phyloP scores from a whole-genome alignment of 2,888 invertebrate genomes.

The Lepidochrysops patricia region DNA sequence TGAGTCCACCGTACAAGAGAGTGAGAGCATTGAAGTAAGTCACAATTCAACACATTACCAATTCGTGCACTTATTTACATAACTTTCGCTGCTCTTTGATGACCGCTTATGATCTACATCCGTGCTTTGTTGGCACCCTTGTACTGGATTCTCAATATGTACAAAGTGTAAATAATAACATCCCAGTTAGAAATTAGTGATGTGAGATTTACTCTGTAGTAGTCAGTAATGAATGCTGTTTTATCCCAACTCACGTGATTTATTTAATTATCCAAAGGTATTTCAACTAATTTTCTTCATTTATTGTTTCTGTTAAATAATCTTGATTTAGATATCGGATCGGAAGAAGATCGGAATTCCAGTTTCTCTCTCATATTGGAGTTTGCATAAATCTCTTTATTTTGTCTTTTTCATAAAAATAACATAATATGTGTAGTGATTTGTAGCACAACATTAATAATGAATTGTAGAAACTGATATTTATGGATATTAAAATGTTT shows the following conservation, averaged over 20 bases:
- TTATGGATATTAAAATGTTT: too few relatives aligned
- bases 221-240: neutral
- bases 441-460: neutral
- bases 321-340: too few relatives aligned
- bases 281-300: too few relatives aligned
- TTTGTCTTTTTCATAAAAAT: too few relatives aligned
- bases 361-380: neutral
- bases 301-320: too few relatives aligned
- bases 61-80: conserved; percentile 3
- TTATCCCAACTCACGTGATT: too few relatives aligned
- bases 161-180: neutral
- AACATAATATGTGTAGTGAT: too few relatives aligned
- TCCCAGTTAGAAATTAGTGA: too few relatives aligned
- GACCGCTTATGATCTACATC: neutral
- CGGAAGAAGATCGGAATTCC: too few relatives aligned
- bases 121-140: neutral
- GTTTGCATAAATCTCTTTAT: neutral
- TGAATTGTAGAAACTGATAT: too few relatives aligned
- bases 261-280: too few relatives aligned
- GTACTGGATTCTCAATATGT: neutral
- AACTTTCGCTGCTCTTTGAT: neutral
- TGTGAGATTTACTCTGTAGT: too few relatives aligned
- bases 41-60: conserved; percentile 26
- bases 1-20: conserved; percentile 74
- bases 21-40: conserved; percentile 73